These are phyloP conservation scores for Drosophila fungiperda DNA, from an alignment of 2,888 invertebrate species.

Conservation along the genomic window DNA sequence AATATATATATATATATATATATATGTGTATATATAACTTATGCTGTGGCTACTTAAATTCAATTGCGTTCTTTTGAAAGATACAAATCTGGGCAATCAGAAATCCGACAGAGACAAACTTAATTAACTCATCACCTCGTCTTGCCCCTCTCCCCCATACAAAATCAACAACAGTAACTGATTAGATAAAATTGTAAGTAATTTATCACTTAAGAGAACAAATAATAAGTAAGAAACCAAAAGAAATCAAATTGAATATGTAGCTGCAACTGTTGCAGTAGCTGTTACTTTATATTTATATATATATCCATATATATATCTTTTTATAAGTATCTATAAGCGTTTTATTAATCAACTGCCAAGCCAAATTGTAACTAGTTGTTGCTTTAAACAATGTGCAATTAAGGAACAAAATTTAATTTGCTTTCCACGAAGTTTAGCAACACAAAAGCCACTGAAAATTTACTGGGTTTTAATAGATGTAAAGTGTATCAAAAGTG, in stretches of 20 bases:
- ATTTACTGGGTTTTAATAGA: slow-evolving; percentile 9
- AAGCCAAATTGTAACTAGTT: background rate
- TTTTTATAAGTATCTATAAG: slow-evolving; percentile 1
- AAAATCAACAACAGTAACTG: slow-evolving; percentile 30
- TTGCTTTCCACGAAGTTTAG: slow-evolving; percentile 43
- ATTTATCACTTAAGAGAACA: slow-evolving; percentile 57
- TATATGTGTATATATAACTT: background rate
- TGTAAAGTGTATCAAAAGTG: background rate
- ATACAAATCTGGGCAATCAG: slow-evolving; percentile 25
- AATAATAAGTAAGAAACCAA: slow-evolving; percentile 32
- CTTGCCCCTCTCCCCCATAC: slow-evolving; percentile 3
- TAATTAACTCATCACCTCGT: slow-evolving; percentile 64
- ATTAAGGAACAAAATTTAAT: slow-evolving; percentile 42
- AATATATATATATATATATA: background rate
- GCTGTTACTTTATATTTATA: background rate
- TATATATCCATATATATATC: slow-evolving; percentile 9
- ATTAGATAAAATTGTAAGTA: slow-evolving; percentile 69
- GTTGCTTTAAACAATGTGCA: slow-evolving; percentile 16
- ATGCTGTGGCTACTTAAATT: slow-evolving; percentile 38
- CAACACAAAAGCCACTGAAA: slow-evolving; percentile 14
- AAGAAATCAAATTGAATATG: slow-evolving; percentile 14
- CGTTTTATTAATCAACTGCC: background rate
- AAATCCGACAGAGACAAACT: slow-evolving; percentile 46
- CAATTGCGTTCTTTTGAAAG: slow-evolving; percentile 46
- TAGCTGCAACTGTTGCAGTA: background rate